A percentile compares a stretch with the other conserved stretches of the same genome.
Conservation (phyloP, 2,888 invertebrate species). For the Amblyjoppa proteus region DNA sequence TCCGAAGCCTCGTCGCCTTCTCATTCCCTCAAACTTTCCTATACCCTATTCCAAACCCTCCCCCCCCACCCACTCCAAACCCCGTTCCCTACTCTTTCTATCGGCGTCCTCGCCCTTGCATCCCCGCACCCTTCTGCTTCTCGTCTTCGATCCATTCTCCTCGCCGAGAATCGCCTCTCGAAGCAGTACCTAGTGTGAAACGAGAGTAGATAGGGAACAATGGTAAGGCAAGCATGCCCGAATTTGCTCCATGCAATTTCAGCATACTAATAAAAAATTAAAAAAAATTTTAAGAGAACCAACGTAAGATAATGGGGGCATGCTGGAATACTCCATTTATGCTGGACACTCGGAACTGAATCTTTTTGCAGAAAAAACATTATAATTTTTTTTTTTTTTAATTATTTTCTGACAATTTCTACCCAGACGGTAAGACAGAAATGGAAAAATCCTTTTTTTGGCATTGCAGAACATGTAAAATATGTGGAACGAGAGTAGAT, state of each 20-base stretch:
- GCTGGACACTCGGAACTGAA: too few species aligned
- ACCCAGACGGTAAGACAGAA: too few species aligned
- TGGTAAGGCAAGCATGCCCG: background rate
- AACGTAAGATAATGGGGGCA: background rate
- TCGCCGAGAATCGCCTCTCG: slow-evolving; percentile 42
- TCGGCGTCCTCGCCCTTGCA: slow-evolving; percentile 14
- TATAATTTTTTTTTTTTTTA: too few species aligned
- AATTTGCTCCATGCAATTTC: background rate
- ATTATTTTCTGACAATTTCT: too few species aligned
- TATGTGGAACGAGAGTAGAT: slow-evolving; percentile 26
- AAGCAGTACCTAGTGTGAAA: slow-evolving; percentile 4
- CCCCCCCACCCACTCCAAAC: too few species aligned
- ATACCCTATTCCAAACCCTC: slow-evolving; percentile 6
- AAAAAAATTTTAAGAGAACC: background rate
- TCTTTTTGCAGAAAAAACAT: too few species aligned
- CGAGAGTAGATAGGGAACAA: slow-evolving; percentile 33
- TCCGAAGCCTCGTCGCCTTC: slow-evolving; percentile 33
- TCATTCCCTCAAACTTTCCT: slow-evolving; percentile 58
- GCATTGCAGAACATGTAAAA: too few species aligned
- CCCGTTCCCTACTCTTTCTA: slow-evolving; percentile 43
- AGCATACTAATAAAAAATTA: background rate
- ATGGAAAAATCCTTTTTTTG: too few species aligned
- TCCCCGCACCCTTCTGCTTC: slow-evolving; percentile 31
- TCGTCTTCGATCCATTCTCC: slow-evolving; percentile 48
- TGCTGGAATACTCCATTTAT: too few species aligned